Conservation (phyloP, 37 sponge, comb jelly and placozoan genomes). For the Haliclona indistincta region DNA sequence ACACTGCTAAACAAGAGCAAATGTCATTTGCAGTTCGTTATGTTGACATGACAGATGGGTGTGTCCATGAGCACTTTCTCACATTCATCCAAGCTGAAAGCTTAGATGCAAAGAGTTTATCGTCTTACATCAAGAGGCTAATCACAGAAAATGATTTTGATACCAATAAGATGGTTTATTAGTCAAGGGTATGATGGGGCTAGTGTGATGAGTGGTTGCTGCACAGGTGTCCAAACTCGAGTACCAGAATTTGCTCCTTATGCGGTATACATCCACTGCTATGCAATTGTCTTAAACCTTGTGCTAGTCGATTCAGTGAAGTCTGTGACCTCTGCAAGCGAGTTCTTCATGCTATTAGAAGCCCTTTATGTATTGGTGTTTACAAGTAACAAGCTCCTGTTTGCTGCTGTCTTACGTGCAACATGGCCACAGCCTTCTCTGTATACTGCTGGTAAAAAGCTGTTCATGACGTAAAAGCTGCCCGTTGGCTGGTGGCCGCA, state of each 20-base stretch:
- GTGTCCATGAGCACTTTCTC: slow-evolving; percentile 33
- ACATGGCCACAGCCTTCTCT: too few species aligned
- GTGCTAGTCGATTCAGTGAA: slow-evolving; percentile 36
- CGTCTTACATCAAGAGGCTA: slow-evolving; percentile 15
- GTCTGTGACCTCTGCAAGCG: slow-evolving; percentile 17
- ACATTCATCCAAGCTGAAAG: slow-evolving; percentile 48
- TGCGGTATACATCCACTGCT: slow-evolving; percentile 45
- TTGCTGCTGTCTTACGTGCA: too few species aligned
- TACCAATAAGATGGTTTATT: slow-evolving; percentile 35
- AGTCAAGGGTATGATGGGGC: slow-evolving; percentile 61
- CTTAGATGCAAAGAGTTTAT: too few species aligned
- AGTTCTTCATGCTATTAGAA: slow-evolving; percentile 43
- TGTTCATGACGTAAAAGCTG: too few species aligned
- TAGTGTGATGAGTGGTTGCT: slow-evolving; percentile 45
- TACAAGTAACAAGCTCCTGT: too few species aligned
- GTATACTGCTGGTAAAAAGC: too few species aligned
- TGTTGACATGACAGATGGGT: slow-evolving; percentile 8
- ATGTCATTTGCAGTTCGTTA: too few species aligned
- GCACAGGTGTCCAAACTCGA: slow-evolving; percentile 52
- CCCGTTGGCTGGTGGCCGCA: too few species aligned
- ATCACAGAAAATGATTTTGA: slow-evolving; percentile 27
- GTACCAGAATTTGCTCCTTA: slow-evolving; percentile 45
- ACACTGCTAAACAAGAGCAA: slow-evolving; percentile 22
- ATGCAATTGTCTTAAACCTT: slow-evolving; percentile 41
- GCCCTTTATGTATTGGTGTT: slow-evolving; percentile 45